phyloP scores from a whole-genome alignment of 1,140 invertebrate genomes.

The Ceratoteleas bidentatus region DNA sequence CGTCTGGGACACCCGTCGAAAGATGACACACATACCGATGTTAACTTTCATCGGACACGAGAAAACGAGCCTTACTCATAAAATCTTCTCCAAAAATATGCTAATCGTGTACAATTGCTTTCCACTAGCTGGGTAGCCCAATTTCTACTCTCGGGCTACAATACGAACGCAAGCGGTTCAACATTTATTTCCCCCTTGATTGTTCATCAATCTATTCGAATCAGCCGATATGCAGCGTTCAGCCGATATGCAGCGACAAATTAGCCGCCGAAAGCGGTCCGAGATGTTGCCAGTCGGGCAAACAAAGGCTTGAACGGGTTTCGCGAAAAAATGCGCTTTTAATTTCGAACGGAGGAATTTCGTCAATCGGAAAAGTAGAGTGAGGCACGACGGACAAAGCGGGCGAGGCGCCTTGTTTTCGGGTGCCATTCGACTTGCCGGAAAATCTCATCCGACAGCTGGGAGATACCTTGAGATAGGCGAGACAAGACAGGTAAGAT shows the following conservation, averaged over 20 bases:
- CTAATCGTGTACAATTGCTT: constrained; percentile 52
- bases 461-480: constrained; percentile 68
- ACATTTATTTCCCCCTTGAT: constrained; percentile 1
- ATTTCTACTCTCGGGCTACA: constrained; percentile 25
- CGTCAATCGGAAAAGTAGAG: constrained; percentile 43
- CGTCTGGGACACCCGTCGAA: constrained; percentile 26
- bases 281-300: too few species aligned
- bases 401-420: constrained; percentile 55
- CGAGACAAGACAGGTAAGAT: constrained; percentile 65
- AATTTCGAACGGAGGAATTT: constrained; percentile 43
- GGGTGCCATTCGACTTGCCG: constrained; percentile 71
- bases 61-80: constrained; percentile 57
- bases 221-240: too few species aligned
- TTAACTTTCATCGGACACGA: constrained; percentile 55
- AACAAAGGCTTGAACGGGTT: neutral
- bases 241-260: too few species aligned
- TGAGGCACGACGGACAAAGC: constrained; percentile 33
- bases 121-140: constrained; percentile 26
- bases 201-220: constrained; percentile 26
- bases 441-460: constrained; percentile 76
- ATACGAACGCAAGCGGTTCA: too few species aligned
- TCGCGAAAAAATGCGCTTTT: constrained; percentile 31
- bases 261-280: too few species aligned
- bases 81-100: constrained; percentile 53
- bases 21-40: constrained; percentile 60